Percentiles rank a stretch among this genome's conserved stretches.
phyloP scores from a whole-genome alignment of 1,140 invertebrate species.

The Eumaeus atala region DNA sequence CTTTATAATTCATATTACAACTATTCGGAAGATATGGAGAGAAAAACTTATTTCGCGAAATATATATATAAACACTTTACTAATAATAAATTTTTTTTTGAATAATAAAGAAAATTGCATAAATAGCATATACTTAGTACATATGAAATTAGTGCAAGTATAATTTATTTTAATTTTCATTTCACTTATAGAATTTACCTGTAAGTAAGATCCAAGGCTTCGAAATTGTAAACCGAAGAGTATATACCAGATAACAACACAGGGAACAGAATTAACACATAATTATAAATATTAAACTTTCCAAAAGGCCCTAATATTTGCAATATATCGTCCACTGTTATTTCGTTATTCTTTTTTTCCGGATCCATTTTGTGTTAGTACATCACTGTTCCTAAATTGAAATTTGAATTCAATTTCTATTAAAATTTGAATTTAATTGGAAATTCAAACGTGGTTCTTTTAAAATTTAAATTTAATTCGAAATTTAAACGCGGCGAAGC shows the following conservation, averaged over 20 bases:
- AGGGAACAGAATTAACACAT: conserved; percentile 53
- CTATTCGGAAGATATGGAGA: no score
- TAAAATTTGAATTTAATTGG: background rate
- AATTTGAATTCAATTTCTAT: conserved; percentile 13
- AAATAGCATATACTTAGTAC: no score
- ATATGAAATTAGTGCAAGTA: no score
- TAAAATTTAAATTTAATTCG: background rate
- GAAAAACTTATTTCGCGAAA: no score
- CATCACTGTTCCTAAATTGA: conserved; percentile 22
- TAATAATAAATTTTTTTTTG: no score
- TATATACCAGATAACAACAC: conserved; percentile 61
- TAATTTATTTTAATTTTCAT: no score
- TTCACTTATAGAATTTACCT: conserved; percentile 42
- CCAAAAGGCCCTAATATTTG: conserved; percentile 54
- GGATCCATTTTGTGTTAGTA: conserved; percentile 47
- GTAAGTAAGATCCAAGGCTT: conserved; percentile 61
- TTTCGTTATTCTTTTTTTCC: conserved; percentile 51
- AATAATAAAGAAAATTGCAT: no score
- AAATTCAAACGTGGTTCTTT: conserved; percentile 15
- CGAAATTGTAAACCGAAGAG: conserved; percentile 63
- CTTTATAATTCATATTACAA: no score
- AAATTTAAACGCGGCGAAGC: conserved; percentile 22
- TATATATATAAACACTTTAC: no score
- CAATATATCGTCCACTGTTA: conserved; percentile 62
- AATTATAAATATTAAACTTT: conserved; percentile 55